Evolutionary conservation across 2,888 invertebrate genomes (phyloP).

Genomic region (Callyntrura guangdongensis): DNA sequence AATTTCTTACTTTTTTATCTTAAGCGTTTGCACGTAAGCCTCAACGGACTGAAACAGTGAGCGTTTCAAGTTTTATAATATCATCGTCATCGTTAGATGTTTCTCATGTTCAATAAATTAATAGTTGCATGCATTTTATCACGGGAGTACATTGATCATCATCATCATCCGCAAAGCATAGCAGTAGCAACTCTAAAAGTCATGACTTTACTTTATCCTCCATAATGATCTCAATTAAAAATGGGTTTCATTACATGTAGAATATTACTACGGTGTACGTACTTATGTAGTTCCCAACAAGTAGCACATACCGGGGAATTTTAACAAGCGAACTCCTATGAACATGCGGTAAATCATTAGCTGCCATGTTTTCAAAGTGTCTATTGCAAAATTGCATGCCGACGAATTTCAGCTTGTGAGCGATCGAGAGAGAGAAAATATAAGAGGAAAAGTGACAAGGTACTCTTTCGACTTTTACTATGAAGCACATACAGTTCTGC

Average conservation of each 20-base stretch:
- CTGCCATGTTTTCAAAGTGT: slow-evolving; percentile 63
- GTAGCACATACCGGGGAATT: slow-evolving; percentile 14
- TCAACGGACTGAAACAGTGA: not conserved
- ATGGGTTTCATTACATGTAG: slow-evolving; percentile 18
- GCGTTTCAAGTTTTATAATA: too few species aligned
- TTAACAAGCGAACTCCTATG: slow-evolving; percentile 1
- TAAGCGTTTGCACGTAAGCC: not conserved
- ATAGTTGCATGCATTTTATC: slow-evolving; percentile 64
- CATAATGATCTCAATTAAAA: slow-evolving; percentile 67
- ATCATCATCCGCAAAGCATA: not conserved
- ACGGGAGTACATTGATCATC: slow-evolving; percentile 33
- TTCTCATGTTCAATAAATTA: slow-evolving; percentile 73
- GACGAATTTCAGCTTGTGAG: slow-evolving; percentile 12
- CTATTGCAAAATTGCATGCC: slow-evolving; percentile 67
- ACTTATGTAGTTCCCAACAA: slow-evolving; percentile 3
- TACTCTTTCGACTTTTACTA: slow-evolving; percentile 9
- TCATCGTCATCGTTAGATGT: slow-evolving; percentile 31
- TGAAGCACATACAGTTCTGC: not conserved
- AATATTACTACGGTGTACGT: not conserved
- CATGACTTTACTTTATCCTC: slow-evolving; percentile 61
- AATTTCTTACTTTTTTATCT: slow-evolving; percentile 55
- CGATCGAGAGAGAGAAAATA: not conserved
- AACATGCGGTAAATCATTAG: slow-evolving; percentile 53
- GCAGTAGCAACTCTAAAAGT: not conserved
- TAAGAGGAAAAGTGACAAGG: slow-evolving; percentile 1